These are phyloP conservation scores for Silurus aristotelis DNA, from an alignment of 2,797 vertebrate genomes.

Conservation along the genomic window DNA sequence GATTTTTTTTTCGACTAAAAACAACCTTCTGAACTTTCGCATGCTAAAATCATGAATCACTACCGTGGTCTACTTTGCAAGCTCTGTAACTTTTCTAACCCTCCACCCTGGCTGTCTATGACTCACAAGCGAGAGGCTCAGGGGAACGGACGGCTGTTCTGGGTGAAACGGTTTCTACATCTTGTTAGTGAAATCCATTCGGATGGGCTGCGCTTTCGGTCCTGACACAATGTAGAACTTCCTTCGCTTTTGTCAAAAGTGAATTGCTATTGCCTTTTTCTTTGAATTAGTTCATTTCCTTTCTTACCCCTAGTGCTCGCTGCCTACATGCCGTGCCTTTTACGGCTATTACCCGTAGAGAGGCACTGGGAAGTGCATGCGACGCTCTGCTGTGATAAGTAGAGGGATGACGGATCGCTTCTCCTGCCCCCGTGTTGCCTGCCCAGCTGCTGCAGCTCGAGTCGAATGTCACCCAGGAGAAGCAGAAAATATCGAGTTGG, in stretches of 20 bases:
- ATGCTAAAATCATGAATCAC: not conserved
- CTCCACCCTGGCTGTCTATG: slow-evolving; percentile 10
- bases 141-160: slow-evolving; percentile 3
- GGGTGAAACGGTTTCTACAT: not conserved
- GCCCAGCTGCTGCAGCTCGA: slow-evolving; percentile 64
- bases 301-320: slow-evolving; percentile 28
- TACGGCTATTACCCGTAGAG: slow-evolving; percentile 71
- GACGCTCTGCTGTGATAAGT: slow-evolving; percentile 69
- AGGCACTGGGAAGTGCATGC: slow-evolving; percentile 69
- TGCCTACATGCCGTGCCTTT: slow-evolving; percentile 57
- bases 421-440: slow-evolving; percentile 42
- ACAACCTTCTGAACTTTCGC: not conserved
- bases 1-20: not conserved
- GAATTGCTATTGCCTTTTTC: slow-evolving; percentile 40
- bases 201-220: slow-evolving; percentile 6
- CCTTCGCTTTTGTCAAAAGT: slow-evolving; percentile 45
- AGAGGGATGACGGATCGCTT: slow-evolving; percentile 65
- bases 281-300: not conserved
- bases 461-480: slow-evolving; percentile 79
- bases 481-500: slow-evolving; percentile 74
- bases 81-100: not conserved
- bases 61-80: not conserved
- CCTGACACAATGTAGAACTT: slow-evolving; percentile 21
- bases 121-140: slow-evolving; percentile 11
- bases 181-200: slow-evolving; percentile 27